Percentiles rank a stretch among this genome's conserved stretches.
phyloP scores from a whole-genome alignment of 2,888 invertebrate species.

The Andrena fulva region DNA sequence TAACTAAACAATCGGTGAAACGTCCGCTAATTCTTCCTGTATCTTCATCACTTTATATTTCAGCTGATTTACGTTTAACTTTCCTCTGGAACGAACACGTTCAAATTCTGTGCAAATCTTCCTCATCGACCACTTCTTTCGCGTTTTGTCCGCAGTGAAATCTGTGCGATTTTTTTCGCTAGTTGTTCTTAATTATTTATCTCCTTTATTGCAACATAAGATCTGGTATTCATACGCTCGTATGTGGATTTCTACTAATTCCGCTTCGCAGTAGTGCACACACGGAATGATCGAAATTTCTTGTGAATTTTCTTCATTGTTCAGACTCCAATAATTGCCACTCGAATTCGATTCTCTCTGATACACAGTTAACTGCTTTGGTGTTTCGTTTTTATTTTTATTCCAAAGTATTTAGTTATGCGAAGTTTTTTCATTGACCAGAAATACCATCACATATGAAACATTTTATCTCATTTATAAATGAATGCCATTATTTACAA shows the following conservation, averaged over 20 bases:
- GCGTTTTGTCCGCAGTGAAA: not conserved
- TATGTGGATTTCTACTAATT: slow-evolving; percentile 13
- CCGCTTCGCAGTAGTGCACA: slow-evolving; percentile 34
- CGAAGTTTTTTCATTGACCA: not conserved
- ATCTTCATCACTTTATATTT: not conserved
- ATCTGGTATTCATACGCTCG: not conserved
- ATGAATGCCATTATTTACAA: not conserved
- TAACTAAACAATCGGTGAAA: slow-evolving; percentile 1
- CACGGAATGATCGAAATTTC: slow-evolving; percentile 35
- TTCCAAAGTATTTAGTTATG: not conserved
- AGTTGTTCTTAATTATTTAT: not conserved
- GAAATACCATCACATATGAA: not conserved
- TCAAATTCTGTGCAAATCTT: not conserved
- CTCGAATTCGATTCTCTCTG: not conserved
- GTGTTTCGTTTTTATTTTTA: not conserved
- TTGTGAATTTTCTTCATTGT: slow-evolving; percentile 23
- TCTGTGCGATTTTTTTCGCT: not conserved
- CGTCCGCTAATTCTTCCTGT: slow-evolving; percentile 10
- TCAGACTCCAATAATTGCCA: not conserved
- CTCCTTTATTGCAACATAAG: no score
- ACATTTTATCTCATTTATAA: not conserved
- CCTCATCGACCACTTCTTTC: not conserved
- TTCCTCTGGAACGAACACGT: not conserved
- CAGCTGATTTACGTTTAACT: not conserved
- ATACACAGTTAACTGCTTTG: not conserved